Evolutionary conservation across 2,113 vertebrate genomes (phyloP).

Genomic region (Atractosteus spatula): DNA sequence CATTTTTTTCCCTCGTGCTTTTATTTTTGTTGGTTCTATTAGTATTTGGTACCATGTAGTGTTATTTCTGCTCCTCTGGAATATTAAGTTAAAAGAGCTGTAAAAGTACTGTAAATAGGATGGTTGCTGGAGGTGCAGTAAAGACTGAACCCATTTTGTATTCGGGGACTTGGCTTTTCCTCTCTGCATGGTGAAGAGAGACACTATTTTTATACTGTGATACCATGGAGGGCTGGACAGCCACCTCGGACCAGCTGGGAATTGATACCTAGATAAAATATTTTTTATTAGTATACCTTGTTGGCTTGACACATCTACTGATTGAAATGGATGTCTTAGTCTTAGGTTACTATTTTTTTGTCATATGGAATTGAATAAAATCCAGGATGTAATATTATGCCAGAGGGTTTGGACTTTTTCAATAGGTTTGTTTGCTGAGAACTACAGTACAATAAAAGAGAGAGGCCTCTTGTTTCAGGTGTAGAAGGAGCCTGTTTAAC

Average conservation of each 20-base stretch:
- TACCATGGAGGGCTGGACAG: constrained; percentile 59
- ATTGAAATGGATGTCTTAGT: constrained; percentile 76
- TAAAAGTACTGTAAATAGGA: constrained; percentile 68
- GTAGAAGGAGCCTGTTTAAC: too few relatives aligned
- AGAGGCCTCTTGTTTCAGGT: constrained; percentile 4
- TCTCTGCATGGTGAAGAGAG: constrained; percentile 66
- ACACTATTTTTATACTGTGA: constrained; percentile 75
- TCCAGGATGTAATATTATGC: constrained; percentile 67
- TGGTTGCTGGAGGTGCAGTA: constrained; percentile 48
- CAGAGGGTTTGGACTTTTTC: constrained; percentile 14
- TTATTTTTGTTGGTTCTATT: constrained; percentile 34
- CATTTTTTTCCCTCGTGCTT: constrained; percentile 43
- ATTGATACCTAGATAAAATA: constrained; percentile 67
- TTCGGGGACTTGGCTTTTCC: constrained; percentile 54
- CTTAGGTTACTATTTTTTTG: constrained; percentile 72
- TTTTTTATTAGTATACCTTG: constrained; percentile 74
- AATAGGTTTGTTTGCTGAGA: constrained; percentile 13
- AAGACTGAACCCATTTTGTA: constrained; percentile 50
- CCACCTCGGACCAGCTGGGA: constrained; percentile 58
- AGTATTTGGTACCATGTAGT: constrained; percentile 60
- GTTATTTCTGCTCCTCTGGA: constrained; percentile 55
- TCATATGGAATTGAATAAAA: constrained; percentile 77
- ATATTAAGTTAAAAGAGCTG: constrained; percentile 56
- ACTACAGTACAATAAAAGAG: background rate
- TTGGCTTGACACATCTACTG: constrained; percentile 73